Conservation (phyloP, 1,140 invertebrate genomes). For the Caenorhabditis latens region DNA sequence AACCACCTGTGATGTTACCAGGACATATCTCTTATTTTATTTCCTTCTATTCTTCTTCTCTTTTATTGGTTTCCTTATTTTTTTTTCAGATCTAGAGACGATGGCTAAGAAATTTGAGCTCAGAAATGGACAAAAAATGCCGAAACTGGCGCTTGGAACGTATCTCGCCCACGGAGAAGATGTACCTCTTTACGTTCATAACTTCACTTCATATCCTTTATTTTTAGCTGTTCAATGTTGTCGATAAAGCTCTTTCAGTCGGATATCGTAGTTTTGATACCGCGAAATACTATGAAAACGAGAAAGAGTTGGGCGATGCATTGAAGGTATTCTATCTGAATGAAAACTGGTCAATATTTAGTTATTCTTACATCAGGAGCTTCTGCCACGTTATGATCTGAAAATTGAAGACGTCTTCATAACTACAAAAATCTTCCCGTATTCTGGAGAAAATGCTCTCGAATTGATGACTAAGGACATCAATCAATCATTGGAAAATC, state of each 20-base stretch:
- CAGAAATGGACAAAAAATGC: not conserved
- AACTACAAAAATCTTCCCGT: conserved; percentile 66
- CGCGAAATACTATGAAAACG: conserved; percentile 81
- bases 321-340: conserved; percentile 70
- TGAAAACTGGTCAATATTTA: not conserved
- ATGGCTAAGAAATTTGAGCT: not conserved
- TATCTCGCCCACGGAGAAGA: not conserved
- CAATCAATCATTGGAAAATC: conserved; percentile 59
- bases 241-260: conserved; percentile 81
- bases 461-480: conserved; percentile 53
- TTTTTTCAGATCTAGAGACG: not conserved
- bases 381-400: conserved; percentile 57
- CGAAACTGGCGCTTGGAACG: conserved; percentile 1
- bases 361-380: not conserved
- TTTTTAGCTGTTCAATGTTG: not conserved
- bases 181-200: not conserved
- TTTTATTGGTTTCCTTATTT: not conserved
- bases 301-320: conserved; percentile 78
- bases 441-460: not conserved
- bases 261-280: conserved; percentile 85
- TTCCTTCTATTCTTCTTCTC: too few species aligned
- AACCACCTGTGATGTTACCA: too few species aligned
- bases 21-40: too few species aligned
- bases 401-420: conserved; percentile 64
- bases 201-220: not conserved